Evolutionary conservation across 2,888 invertebrate genomes (phyloP), one percentile per base, ranked within the genome.

Genomic region (Oscheius onirici): DNA sequence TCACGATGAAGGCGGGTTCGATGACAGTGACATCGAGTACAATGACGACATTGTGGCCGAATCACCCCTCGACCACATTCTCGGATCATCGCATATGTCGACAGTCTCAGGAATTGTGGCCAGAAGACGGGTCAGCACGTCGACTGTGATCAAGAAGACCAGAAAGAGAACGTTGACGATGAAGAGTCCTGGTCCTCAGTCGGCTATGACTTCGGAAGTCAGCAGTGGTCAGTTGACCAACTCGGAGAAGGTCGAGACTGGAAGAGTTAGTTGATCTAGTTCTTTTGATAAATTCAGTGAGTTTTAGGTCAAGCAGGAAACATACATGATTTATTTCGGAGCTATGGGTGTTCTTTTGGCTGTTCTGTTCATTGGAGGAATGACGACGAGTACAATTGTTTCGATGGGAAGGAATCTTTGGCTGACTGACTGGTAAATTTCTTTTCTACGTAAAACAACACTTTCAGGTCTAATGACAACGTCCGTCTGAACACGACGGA

Each of bases 341-440:
- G 80, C 86, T 8, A 86, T 86, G 86, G 84, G 86, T 8, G 44
- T 80, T 22, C 34, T 69, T 0, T 75, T 86, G 5, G 80, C 76
- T 8, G 49, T 72, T 3, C 57, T 85, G 6, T 86, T 86, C 70
- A 72, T 83, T 11, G 20, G 79, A 26, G 86, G 86, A 67, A 81
- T 86, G 80, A 76, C 79, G 1, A 46, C 79, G 3, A 80, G 81
- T 55, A 86, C 86, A 0, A 46, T 80, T 49, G 75, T 85, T 0
- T 84, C 84, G 8, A 86, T 86, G 85, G 76, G 74, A 43, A 71
- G 86, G n/a, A 87, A 85, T 61, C 65, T 86, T 26, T 86, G 86
- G 86, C 80, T 86, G 5, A 85, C 86, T 8, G 83, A 84, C 72
- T 86, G 86, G 86, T 80, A 17, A n/a, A 69, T 20, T 61, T 57